Base-by-base conservation (phyloP, 2,797 vertebrate genomes). In the Danio jaintianensis region DNA sequence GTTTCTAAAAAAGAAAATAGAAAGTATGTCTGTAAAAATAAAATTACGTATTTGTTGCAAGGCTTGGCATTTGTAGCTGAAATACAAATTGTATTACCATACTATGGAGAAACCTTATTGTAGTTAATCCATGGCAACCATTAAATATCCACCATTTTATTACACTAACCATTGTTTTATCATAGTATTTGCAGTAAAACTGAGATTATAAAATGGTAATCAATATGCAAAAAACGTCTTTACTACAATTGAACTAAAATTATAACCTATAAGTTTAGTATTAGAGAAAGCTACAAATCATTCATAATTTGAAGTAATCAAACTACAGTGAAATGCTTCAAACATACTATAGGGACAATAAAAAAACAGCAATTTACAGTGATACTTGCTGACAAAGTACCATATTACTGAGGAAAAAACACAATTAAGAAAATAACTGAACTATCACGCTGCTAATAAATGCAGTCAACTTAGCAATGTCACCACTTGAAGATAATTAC, bases 371-470 rank as follows among this genome's bases (percentile, higher is more conserved):
- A 5, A 10, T 11, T 4, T 50, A 38, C 8, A 68, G 9, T n/a
- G n/a, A 13, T n/a, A 11, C 8, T 50, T 0, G 8, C 0, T 50
- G 45, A 68, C 38, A 38, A 52, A 69, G 9, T 18, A 18, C 22
- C 16, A 52, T 52, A 15, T 52, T 69, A 38, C 16, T 52, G 48
- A 29, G 29, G 11, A 67, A 7, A 29, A 22, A 38, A 52, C 16
- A 52, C 50, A 50, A n/a, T 50, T 52, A n/a, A 12, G 9, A 67
- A 48, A 16, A 48, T 48, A 48, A 47, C 20, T 1, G 4, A 69
- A 69, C 20, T 40, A n/a, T 70, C 67, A 53, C 10, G 1, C 67
- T 18, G 29, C 10, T 70, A 16, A 70, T 18, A 40, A 70, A 53
- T 53, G 6, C 53, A 13, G 29, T 53, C 10, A 70, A 6, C 29